These are phyloP conservation scores for Anarrhichthys ocellatus DNA, from an alignment of 2,113 vertebrate species.

Conservation along the genomic window DNA sequence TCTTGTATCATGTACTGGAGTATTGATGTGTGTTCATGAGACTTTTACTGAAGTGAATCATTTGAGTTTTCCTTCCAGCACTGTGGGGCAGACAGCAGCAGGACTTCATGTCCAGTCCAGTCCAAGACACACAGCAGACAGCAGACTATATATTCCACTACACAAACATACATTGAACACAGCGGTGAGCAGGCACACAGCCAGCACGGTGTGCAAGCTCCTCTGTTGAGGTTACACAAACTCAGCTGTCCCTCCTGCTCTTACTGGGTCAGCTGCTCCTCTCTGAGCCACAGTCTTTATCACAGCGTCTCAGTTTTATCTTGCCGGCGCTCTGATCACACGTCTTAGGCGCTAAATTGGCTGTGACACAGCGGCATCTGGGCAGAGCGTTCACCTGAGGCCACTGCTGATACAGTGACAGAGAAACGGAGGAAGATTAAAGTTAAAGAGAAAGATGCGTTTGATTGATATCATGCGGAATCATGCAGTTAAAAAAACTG, in stretches of 20 bases:
- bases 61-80: not conserved
- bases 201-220: conserved; percentile 37
- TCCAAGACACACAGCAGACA: conserved; percentile 25
- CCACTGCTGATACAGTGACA: conserved; percentile 11
- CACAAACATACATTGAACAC: conserved; percentile 40
- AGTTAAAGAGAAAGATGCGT: not conserved
- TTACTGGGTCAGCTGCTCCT: conserved; percentile 7
- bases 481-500: not conserved
- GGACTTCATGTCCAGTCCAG: not conserved
- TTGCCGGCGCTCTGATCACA: conserved; percentile 31
- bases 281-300: not conserved
- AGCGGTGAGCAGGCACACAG: conserved; percentile 2
- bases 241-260: conserved; percentile 16
- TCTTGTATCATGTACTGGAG: not conserved
- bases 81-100: not conserved
- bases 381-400: conserved; percentile 18
- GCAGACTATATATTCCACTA: conserved; percentile 59
- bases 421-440: conserved; percentile 28
- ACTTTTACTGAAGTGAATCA: not conserved
- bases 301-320: conserved; percentile 22
- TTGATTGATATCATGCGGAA: not conserved
- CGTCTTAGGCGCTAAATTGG: not conserved
- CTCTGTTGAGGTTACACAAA: conserved; percentile 44
- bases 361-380: conserved; percentile 41
- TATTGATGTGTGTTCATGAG: not conserved